Percentiles rank a stretch among this genome's conserved stretches.
phyloP scores from a whole-genome alignment of 2,888 invertebrate species.

The Catocala sponsa region DNA sequence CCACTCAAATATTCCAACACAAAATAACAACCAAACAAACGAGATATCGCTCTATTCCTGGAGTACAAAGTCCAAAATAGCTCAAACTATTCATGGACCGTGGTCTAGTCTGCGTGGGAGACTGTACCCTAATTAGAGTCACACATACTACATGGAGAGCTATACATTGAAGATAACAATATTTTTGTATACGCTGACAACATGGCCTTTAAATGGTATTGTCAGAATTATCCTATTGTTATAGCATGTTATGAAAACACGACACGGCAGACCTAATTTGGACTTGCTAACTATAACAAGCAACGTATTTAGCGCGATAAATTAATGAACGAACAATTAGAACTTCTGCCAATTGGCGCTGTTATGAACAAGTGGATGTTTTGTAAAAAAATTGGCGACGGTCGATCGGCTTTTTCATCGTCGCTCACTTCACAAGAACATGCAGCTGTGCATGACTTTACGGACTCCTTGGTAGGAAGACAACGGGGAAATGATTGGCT shows the following conservation, averaged over 20 bases:
- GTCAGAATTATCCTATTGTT: constrained; percentile 2
- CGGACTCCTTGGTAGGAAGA: not conserved
- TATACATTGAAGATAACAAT: constrained; percentile 33
- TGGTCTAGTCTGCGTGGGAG: constrained; percentile 40
- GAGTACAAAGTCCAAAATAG: constrained; percentile 38
- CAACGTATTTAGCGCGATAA: constrained; percentile 18
- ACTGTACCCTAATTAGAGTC: constrained; percentile 44
- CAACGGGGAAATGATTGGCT: not conserved
- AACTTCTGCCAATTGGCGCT: constrained; percentile 47
- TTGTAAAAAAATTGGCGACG: constrained; percentile 42
- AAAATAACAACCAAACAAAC: constrained; percentile 28
- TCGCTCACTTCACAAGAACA: constrained; percentile 10
- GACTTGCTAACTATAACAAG: constrained; percentile 5
- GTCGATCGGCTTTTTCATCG: constrained; percentile 26
- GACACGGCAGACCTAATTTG: constrained; percentile 4
- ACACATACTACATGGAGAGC: constrained; percentile 38
- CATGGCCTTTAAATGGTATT: constrained; percentile 6
- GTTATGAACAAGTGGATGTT: constrained; percentile 34
- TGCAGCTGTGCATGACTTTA: constrained; percentile 8
- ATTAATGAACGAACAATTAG: constrained; percentile 33
- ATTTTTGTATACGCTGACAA: constrained; percentile 37
- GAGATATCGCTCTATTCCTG: constrained; percentile 35
- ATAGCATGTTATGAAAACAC: constrained; percentile 15
- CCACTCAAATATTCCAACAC: constrained; percentile 39
- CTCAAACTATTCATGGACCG: constrained; percentile 28